phyloP scores from a whole-genome alignment of 1,140 invertebrate genomes.

The Akabosia matsudoensis region DNA sequence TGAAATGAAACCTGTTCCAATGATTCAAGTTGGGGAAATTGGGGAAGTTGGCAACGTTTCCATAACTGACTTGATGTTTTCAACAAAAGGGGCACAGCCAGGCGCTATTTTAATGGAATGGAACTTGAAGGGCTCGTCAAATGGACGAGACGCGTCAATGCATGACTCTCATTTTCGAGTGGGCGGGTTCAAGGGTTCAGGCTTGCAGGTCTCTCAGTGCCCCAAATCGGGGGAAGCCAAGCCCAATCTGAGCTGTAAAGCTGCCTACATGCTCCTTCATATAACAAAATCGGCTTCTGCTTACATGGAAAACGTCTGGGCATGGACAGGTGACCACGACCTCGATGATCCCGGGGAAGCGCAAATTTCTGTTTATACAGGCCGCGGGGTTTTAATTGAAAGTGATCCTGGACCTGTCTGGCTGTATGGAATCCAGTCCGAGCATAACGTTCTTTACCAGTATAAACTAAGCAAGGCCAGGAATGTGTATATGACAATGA shows the following conservation, averaged over 20 bases:
- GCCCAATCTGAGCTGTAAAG: neutral
- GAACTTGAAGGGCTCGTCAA: conserved; percentile 30
- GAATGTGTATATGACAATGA: conserved; percentile 46
- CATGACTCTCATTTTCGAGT: conserved; percentile 42
- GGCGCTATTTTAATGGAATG: conserved; percentile 42
- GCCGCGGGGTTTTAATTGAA: conserved; percentile 41
- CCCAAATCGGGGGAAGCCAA: neutral
- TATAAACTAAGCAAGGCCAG: conserved; percentile 36
- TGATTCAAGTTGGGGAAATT: conserved; percentile 38
- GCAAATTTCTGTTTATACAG: conserved; percentile 39
- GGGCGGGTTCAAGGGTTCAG: conserved; percentile 35
- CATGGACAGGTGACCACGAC: conserved; percentile 46
- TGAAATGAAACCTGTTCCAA: conserved; percentile 33
- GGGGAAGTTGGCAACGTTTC: conserved; percentile 34
- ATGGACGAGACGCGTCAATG: conserved; percentile 34
- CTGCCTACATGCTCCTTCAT: conserved; percentile 40
- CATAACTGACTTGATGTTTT: conserved; percentile 43
- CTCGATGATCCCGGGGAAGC: conserved; percentile 33
- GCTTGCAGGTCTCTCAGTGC: conserved; percentile 36
- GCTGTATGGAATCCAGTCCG: conserved; percentile 43
- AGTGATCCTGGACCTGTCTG: conserved; percentile 36
- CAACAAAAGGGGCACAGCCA: conserved; percentile 33
- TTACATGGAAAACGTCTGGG: conserved; percentile 43
- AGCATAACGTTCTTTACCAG: conserved; percentile 44
- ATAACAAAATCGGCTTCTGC: conserved; percentile 28